phyloP scores from a whole-genome alignment of 1,140 invertebrate species.

The Acromyrmex charruanus region DNA sequence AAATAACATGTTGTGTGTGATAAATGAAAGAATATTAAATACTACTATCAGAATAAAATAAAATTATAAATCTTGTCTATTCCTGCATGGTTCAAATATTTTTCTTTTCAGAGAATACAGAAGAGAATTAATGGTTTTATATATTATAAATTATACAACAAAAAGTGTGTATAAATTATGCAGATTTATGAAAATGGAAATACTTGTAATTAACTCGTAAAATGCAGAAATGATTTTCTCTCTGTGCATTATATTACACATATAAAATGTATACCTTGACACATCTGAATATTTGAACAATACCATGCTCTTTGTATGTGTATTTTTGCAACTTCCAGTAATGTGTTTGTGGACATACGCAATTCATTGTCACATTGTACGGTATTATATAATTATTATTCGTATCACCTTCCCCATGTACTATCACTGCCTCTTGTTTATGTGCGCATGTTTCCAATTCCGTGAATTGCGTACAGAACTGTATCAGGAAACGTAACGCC shows the following conservation, averaged over 20 bases:
- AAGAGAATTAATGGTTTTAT: background rate
- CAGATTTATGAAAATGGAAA: background rate
- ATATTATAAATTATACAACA: conserved; percentile 4
- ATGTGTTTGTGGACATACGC: conserved; percentile 77
- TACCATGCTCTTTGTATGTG: conserved; percentile 72
- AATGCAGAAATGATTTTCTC: conserved; percentile 34
- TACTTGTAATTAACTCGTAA: conserved; percentile 1
- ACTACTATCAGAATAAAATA: background rate
- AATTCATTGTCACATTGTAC: conserved; percentile 76
- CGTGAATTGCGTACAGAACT: conserved; percentile 80
- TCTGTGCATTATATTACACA: background rate
- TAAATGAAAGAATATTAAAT: background rate
- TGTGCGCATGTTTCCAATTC: conserved; percentile 73
- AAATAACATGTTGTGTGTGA: conserved; percentile 12
- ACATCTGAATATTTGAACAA: conserved; percentile 81
- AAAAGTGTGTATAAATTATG: background rate
- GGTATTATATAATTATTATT: conserved; percentile 76
- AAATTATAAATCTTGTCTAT: conserved; percentile 2
- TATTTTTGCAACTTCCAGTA: conserved; percentile 82
- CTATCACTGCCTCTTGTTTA: conserved; percentile 74
- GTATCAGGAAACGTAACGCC: conserved; percentile 14
- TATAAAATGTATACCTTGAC: conserved; percentile 76
- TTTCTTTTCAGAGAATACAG: background rate
- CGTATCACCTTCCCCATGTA: conserved; percentile 75
- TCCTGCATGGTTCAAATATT: background rate